These are phyloP conservation scores for Echinarachnius parma DNA, from an alignment of 53 echinoderm and acorn worm species.

Conservation along the genomic window DNA sequence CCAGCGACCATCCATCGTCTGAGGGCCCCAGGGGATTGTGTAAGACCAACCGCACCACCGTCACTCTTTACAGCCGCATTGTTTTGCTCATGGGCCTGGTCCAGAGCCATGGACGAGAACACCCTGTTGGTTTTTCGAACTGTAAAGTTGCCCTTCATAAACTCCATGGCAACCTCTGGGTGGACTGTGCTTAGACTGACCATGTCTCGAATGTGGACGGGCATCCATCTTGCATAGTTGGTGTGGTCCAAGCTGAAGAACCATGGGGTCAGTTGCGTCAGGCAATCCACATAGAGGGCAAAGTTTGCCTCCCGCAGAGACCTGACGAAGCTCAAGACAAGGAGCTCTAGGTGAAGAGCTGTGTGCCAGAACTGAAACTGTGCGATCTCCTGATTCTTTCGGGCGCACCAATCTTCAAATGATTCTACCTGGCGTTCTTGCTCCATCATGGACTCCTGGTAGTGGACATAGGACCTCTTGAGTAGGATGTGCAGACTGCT, in stretches of 20 bases:
- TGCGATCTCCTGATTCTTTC: background rate
- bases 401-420: conserved; percentile 22
- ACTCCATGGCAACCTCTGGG: conserved; percentile 46
- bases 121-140: conserved; percentile 24
- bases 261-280: conserved; percentile 56
- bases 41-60: conserved; percentile 48
- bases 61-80: conserved; percentile 50
- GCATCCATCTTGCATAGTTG: conserved; percentile 65
- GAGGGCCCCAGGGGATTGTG: conserved; percentile 17
- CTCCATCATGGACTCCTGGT: background rate
- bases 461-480: conserved; percentile 23
- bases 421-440: background rate
- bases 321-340: conserved; percentile 18
- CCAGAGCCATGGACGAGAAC: conserved; percentile 53
- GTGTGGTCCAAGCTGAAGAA: conserved; percentile 57
- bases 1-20: conserved; percentile 53
- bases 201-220: conserved; percentile 63
- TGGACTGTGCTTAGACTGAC: background rate
- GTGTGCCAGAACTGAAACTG: conserved; percentile 44
- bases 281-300: conserved; percentile 42
- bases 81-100: conserved; percentile 63
- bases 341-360: conserved; percentile 28
- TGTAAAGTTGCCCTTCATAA: conserved; percentile 35
- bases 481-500: conserved; percentile 6
- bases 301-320: conserved; percentile 43